phyloP scores from a whole-genome alignment of 2,888 invertebrate genomes.

The Oxystoma pomonae region DNA sequence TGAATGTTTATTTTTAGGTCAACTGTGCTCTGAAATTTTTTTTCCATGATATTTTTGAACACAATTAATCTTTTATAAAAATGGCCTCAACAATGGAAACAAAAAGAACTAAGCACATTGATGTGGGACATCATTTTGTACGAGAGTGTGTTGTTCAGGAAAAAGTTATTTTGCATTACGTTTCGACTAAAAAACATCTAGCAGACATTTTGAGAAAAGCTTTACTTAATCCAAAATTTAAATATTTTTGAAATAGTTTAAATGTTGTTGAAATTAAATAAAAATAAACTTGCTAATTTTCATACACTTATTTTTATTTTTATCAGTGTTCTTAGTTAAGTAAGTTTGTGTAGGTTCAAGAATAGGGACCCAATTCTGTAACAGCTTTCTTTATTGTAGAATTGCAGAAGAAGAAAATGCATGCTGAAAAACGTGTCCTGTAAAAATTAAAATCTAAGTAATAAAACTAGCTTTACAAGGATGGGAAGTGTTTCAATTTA shows the following conservation, averaged over 20 bases:
- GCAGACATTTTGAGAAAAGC: conserved; percentile 18
- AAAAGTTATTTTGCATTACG: conserved; percentile 11
- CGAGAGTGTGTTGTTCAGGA: conserved; percentile 11
- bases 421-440: too few species aligned
- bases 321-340: too few species aligned
- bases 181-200: conserved; percentile 11
- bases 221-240: neutral
- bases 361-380: too few species aligned
- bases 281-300: too few species aligned
- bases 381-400: too few species aligned
- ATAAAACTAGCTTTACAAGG: too few species aligned
- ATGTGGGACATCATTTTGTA: conserved; percentile 19
- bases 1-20: conserved; percentile 14
- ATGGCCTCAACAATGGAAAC: conserved; percentile 25
- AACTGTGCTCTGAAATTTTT: conserved; percentile 10
- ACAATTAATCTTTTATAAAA: conserved; percentile 20
- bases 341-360: too few species aligned
- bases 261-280: too few species aligned
- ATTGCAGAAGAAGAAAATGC: too few species aligned
- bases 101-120: conserved; percentile 23
- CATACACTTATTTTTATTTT: too few species aligned
- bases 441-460: too few species aligned
- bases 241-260: neutral
- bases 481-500: too few species aligned
- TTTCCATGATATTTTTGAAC: conserved; percentile 14